A percentile compares a stretch with the other conserved stretches of the same genome.
These are phyloP conservation scores for Bathynomus jamesi DNA, from an alignment of 1,140 invertebrate genomes.

Conservation along the genomic window DNA sequence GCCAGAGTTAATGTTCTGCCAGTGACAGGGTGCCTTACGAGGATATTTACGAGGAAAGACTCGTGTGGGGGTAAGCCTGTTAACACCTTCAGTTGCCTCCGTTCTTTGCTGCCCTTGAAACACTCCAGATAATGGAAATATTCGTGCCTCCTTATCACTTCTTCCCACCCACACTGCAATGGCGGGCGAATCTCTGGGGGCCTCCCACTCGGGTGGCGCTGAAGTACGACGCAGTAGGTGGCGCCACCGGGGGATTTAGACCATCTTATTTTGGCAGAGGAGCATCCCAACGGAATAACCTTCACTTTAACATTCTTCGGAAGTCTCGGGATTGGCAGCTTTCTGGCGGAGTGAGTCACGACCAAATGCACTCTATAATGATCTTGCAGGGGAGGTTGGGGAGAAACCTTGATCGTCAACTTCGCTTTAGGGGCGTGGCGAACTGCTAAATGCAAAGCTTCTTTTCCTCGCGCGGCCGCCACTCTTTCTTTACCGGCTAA, in stretches of 20 bases:
- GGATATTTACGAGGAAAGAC: not conserved
- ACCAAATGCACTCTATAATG: not conserved
- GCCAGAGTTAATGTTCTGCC: not conserved
- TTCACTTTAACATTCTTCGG: not conserved
- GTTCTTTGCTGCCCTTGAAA: not conserved
- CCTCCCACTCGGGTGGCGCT: not conserved
- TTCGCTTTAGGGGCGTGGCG: not conserved
- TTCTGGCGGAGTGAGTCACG: not conserved
- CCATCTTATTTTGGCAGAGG: not conserved
- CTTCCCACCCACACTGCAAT: not conserved
- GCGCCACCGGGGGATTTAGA: not conserved
- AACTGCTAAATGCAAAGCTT: not conserved
- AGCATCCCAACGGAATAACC: not conserved
- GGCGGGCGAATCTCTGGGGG: not conserved
- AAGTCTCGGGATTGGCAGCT: not conserved
- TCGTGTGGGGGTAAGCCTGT: not conserved
- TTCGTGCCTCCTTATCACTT: not conserved
- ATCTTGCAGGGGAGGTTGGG: not conserved
- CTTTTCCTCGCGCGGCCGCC: not conserved
- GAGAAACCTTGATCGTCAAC: not conserved
- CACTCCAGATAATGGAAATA: not conserved
- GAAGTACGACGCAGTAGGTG: not conserved
- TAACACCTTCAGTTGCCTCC: not conserved
- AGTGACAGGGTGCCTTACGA: not conserved
- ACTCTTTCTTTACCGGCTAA: not conserved